Conservation (phyloP, 2,113 vertebrate genomes). For the Camelus dromedarius region DNA sequence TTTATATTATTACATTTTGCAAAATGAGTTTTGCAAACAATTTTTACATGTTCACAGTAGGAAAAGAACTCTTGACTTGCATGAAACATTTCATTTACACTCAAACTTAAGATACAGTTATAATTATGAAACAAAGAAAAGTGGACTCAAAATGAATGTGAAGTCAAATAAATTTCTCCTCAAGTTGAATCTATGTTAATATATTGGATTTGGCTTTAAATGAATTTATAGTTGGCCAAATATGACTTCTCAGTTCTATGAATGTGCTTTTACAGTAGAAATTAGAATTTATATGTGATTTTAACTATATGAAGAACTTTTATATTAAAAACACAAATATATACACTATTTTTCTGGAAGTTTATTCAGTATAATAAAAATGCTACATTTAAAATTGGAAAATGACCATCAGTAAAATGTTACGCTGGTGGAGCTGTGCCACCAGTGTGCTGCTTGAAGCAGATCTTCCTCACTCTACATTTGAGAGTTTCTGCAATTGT, state of each 20-base stretch:
- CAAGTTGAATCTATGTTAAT: not conserved
- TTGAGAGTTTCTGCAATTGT: not conserved
- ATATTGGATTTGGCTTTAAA: not conserved
- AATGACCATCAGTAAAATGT: not conserved
- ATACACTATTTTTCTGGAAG: not conserved
- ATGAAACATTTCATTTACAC: not conserved
- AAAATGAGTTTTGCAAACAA: not conserved
- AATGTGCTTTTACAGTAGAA: not conserved
- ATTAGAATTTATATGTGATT: not conserved
- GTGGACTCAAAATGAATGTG: not conserved
- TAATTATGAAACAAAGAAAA: not conserved
- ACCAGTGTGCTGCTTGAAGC: not conserved
- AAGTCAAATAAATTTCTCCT: not conserved
- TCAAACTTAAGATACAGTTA: not conserved
- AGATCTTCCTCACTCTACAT: not conserved
- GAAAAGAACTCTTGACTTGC: not conserved
- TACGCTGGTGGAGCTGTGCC: not conserved
- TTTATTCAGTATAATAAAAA: not conserved
- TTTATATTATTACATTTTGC: not conserved
- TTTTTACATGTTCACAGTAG: not conserved
- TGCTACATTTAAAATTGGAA: not conserved
- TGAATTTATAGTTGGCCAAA: not conserved
- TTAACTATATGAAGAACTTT: not conserved
- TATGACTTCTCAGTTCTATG: not conserved
- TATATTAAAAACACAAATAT: not conserved